These are phyloP conservation scores for Papilio demoleus DNA, from an alignment of 2,888 invertebrate genomes.

Conservation along the genomic window DNA sequence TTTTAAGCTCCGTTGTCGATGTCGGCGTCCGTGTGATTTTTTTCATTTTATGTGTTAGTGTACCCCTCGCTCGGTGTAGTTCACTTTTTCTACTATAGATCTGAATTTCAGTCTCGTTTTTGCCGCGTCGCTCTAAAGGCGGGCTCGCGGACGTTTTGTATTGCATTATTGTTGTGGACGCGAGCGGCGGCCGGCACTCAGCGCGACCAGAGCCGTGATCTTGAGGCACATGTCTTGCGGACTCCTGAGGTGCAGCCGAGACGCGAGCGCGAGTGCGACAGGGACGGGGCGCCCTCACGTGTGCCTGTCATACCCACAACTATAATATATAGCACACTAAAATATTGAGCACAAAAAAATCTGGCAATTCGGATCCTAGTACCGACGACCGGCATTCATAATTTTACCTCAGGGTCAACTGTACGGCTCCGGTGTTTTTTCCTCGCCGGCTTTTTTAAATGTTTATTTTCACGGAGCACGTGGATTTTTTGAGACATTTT, in stretches of 20 bases:
- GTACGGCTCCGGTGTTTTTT: constrained; percentile 74
- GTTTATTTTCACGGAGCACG: constrained; percentile 76
- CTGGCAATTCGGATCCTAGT: constrained; percentile 81
- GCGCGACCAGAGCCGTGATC: constrained; percentile 66
- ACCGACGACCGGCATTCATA: constrained; percentile 81
- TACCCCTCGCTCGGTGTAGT: constrained; percentile 83
- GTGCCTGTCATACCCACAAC: constrained; percentile 69
- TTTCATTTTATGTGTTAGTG: constrained; percentile 84
- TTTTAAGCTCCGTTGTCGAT: constrained; percentile 79
- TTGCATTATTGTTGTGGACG: constrained; percentile 74
- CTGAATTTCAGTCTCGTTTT: constrained; percentile 84
- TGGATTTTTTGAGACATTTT: constrained; percentile 78
- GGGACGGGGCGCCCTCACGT: constrained; percentile 74
- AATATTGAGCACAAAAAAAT: constrained; percentile 81
- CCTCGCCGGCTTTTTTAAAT: constrained; percentile 70
- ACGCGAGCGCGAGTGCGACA: constrained; percentile 72
- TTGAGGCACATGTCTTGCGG: constrained; percentile 73
- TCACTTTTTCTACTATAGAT: constrained; percentile 85
- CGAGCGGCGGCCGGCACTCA: constrained; percentile 57
- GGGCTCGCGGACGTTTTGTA: constrained; percentile 77
- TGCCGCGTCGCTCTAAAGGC: constrained; percentile 83
- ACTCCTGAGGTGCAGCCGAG: constrained; percentile 67
- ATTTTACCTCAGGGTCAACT: constrained; percentile 81
- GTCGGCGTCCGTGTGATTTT: constrained; percentile 81
- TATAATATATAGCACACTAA: constrained; percentile 76